Base-by-base conservation (phyloP, 2,888 invertebrate genomes). In the Halictus ligatus region DNA sequence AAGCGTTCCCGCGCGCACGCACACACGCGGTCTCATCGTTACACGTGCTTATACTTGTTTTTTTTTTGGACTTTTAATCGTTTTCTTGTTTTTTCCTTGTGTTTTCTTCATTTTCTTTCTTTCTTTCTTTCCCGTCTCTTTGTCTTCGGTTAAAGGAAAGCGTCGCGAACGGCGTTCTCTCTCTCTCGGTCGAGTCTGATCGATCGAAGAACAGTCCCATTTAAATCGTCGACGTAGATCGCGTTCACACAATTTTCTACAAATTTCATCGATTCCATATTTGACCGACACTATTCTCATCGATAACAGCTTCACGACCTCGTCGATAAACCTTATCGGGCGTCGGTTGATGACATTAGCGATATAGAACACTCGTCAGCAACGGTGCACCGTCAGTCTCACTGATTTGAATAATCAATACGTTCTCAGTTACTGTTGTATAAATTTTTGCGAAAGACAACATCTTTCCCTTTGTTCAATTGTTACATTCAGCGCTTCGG, bases 21-120 rank as follows among this genome's bases (percentile, higher is more conserved):
- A 12, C 77, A 50, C 67, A 48, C 81, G 77, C 67, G 78, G 75
- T 78, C 67, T 81, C 80, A 43, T 75, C 73, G 54, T 81, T 83
- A 69, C 72, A 29, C 43, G 25, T 58, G 58, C 58, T 35, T 78
- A n/a, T 10, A 43, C 13, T 40, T n/a, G n/a, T n/a, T 71, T 6
- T 69, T 69, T 64, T 35, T 35, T 67, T 67, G 4, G 4, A 35
- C 35, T 69, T 69, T 40, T 67, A 58, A 58, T 67, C 35, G 35
- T 69, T 40, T 69, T 40, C 35, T 69, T 21, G 21, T 40, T 69
- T 21, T 69, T 69, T 69, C 7, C 69, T 35, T 18, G 40, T 35
- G 40, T 35, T 69, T 69, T 69, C 35, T 35, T 18, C 69, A 21
- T 69, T 29, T 64, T 69, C 18, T 18, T 1, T 69, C 35, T 21